Percentiles rank a stretch among this genome's conserved stretches.
Conservation (phyloP, 1,140 invertebrate species). For the Habropoda laboriosa region DNA sequence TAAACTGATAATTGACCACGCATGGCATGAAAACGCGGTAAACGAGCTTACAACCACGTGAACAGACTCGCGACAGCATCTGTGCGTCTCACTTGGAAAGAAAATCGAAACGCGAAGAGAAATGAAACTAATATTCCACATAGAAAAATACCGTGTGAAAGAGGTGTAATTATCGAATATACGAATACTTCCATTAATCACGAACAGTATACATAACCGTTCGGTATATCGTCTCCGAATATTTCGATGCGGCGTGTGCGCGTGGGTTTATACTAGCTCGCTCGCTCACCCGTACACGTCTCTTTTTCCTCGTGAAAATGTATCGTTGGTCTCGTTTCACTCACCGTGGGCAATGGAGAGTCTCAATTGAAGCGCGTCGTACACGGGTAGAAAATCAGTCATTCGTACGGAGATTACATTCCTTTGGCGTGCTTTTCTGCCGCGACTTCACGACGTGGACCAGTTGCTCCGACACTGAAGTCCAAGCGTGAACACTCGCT, state of each 20-base stretch:
- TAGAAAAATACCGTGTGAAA: not conserved
- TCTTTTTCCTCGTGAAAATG: not conserved
- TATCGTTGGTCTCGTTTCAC: not conserved
- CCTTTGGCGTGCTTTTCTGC: conserved; percentile 62
- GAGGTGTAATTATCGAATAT: not conserved
- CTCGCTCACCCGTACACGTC: not conserved
- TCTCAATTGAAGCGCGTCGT: conserved; percentile 61
- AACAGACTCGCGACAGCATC: not conserved
- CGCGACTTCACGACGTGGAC: conserved; percentile 68
- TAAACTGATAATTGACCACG: not conserved
- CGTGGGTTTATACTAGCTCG: no score
- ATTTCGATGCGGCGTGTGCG: not conserved
- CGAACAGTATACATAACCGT: not conserved
- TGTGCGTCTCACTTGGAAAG: not conserved
- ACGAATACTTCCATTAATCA: not conserved
- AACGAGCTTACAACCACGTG: not conserved
- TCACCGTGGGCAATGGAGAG: conserved; percentile 42
- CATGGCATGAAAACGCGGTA: not conserved
- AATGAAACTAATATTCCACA: no score
- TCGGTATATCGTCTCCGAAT: not conserved
- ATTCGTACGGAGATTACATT: conserved; percentile 78
- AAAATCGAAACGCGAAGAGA: not conserved
- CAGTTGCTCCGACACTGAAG: conserved; percentile 80
- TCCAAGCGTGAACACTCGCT: conserved; percentile 69
- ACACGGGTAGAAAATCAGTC: conserved; percentile 65